Base-by-base conservation (phyloP, 2,888 invertebrate species). In the Parnassius smintheus region DNA sequence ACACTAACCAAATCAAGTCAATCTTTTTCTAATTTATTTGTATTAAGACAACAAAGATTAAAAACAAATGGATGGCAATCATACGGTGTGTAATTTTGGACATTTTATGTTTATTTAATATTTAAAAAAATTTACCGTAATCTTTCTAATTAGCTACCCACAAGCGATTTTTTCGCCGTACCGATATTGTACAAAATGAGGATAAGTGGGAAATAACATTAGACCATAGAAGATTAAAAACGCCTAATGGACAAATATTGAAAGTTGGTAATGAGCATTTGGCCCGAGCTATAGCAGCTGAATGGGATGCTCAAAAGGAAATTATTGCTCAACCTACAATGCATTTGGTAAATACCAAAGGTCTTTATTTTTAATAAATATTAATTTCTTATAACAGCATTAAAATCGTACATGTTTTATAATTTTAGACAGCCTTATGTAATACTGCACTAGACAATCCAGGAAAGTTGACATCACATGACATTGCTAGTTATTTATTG, bases 391-490 rank as follows among this genome's bases (percentile, higher is more conserved):
- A 10, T 46, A 4, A 22, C 9, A 22, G 46, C 52, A 52, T 45
- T n/a, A 53, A 41, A 44, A 22, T 53, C 2, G 4, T 9, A 46
- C 2, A 54, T 62, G 18, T 50, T 50, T 57, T 56, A 48, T 58
- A 9, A 59, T 79, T 85, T 69, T 87, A 96, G 95, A 98, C 97
- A 11, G 95, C 97, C 1, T 86, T 99, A 45, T 96, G 97, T 76
- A 98, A 97, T 76, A 98, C 98, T 25, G 95, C 96, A 42, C 86
- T 98, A 66, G 99, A 99, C 81, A 99, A 99, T 92, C 99, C 99
- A 8, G 95, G 96, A 71, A 94, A 95, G 72, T 91, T 95, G 66
- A 95, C 94, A 2, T 94, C 95, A 79, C 92, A 94, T 71, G 96
- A 96, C 77, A 94, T 98, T 75, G 94, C 95, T 1, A 94, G 94